Evolutionary conservation across 2,888 invertebrate species (phyloP).

Genomic region (Aporophyla nigra): DNA sequence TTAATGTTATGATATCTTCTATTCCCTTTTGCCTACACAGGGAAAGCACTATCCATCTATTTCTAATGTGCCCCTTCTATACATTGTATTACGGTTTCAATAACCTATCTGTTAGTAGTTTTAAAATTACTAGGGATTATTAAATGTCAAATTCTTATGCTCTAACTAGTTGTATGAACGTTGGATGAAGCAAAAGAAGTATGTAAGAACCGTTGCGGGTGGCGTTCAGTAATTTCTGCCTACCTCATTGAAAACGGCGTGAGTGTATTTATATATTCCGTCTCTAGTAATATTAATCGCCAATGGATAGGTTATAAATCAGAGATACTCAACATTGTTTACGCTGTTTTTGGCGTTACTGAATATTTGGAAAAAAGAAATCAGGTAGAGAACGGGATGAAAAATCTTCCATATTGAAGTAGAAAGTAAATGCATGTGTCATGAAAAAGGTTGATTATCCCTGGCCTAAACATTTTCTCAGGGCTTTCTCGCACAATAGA

Average conservation of each 20-base stretch:
- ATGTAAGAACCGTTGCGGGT: background rate
- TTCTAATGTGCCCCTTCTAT: conserved; percentile 23
- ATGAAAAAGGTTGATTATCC: conserved; percentile 24
- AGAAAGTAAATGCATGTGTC: conserved; percentile 14
- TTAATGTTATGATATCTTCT: conserved; percentile 32
- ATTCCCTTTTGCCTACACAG: conserved; percentile 6
- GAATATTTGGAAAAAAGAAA: background rate
- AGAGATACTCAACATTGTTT: background rate
- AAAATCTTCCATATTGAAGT: conserved; percentile 2
- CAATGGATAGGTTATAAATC: background rate
- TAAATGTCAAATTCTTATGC: background rate
- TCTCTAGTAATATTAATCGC: conserved; percentile 19
- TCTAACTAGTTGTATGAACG: background rate
- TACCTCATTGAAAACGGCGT: background rate
- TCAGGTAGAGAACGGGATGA: background rate
- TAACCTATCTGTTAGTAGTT: background rate
- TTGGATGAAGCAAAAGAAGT: background rate
- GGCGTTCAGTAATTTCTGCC: too few relatives aligned
- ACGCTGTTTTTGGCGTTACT: background rate
- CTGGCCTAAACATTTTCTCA: conserved; percentile 8
- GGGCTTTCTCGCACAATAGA: background rate
- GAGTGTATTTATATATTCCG: background rate
- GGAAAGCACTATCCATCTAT: conserved; percentile 8
- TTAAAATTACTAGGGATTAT: conserved; percentile 14
- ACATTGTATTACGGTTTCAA: conserved; percentile 8